phyloP scores from a whole-genome alignment of 1,140 invertebrate genomes.

The Odontomachus brunneus region DNA sequence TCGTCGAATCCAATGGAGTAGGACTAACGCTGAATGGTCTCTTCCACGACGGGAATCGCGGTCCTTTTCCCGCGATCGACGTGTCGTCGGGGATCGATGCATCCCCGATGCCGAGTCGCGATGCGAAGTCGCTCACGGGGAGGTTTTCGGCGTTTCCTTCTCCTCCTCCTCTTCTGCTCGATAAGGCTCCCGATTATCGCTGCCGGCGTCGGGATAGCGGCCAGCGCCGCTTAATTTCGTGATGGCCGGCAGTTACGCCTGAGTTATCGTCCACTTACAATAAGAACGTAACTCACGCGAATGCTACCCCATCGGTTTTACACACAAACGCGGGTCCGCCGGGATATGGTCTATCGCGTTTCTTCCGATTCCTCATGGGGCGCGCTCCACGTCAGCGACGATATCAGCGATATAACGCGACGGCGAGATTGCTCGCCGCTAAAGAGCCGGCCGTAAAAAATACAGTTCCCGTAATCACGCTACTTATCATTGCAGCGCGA shows the following conservation, averaged over 20 bases:
- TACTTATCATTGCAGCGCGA: not conserved
- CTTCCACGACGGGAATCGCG: constrained; percentile 22
- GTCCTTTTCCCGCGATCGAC: constrained; percentile 26
- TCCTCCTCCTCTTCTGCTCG: not conserved
- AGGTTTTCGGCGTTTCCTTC: constrained; percentile 7
- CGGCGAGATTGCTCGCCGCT: constrained; percentile 13
- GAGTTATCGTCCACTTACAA: constrained; percentile 47
- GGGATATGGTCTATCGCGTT: not conserved
- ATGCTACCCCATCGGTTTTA: not conserved
- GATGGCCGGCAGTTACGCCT: constrained; percentile 47
- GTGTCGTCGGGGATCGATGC: not conserved
- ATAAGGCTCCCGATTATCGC: constrained; percentile 14
- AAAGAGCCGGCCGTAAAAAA: too few species aligned
- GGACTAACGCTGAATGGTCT: constrained; percentile 42
- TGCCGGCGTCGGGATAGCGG: not conserved
- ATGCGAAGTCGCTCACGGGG: constrained; percentile 11
- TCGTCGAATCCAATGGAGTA: constrained; percentile 29
- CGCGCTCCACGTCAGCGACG: not conserved
- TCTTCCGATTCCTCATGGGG: not conserved
- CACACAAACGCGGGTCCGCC: constrained; percentile 12
- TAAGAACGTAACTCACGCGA: constrained; percentile 42
- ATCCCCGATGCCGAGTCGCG: not conserved
- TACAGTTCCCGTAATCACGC: not conserved
- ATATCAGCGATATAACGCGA: not conserved
- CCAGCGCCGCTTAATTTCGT: constrained; percentile 33